Evolutionary conservation across 2,113 vertebrate species (phyloP).

Genomic region (Clinocottus analis): DNA sequence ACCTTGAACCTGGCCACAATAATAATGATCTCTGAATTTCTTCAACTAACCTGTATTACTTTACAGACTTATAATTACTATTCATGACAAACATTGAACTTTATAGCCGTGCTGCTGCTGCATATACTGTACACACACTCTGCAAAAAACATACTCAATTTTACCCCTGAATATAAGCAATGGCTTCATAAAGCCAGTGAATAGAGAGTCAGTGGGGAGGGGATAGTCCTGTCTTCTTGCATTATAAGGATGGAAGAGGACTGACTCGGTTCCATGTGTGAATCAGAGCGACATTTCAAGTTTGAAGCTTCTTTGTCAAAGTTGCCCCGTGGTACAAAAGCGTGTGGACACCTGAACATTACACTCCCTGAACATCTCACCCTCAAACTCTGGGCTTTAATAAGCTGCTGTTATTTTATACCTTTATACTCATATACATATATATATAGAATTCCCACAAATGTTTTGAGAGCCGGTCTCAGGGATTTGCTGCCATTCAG

Average conservation of each 20-base stretch:
- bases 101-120: neutral
- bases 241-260: neutral
- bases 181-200: slow-evolving; percentile 13
- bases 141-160: slow-evolving; percentile 9
- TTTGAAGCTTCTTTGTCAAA: neutral
- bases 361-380: neutral
- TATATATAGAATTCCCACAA: neutral
- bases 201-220: neutral
- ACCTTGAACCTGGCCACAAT: neutral
- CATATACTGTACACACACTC: neutral
- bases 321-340: neutral
- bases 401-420: neutral
- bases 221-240: neutral
- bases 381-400: neutral
- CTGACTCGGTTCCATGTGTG: neutral
- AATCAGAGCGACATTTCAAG: neutral
- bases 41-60: neutral
- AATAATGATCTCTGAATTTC: neutral
- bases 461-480: neutral
- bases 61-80: neutral
- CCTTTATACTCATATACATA: neutral
- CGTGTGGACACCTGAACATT: neutral
- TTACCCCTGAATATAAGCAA: slow-evolving; percentile 12
- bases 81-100: neutral
- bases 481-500: neutral